Evolutionary conservation across 2,888 invertebrate genomes (phyloP).

Genomic region (Tinea trinotella): DNA sequence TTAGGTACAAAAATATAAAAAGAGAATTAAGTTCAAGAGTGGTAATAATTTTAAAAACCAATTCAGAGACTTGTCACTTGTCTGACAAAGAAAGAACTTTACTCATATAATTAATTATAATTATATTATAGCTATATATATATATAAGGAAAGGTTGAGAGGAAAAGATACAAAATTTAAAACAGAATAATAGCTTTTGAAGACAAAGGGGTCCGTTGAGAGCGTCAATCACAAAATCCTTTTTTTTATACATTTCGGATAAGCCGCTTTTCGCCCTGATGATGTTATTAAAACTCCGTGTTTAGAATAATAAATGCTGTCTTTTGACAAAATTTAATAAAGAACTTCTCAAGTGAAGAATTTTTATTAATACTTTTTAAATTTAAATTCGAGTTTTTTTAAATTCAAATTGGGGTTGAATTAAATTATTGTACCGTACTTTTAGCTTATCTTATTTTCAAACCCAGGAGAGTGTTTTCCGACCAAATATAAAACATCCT

Average conservation of each 20-base stretch:
- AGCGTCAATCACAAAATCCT: not conserved
- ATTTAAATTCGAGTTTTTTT: too few species aligned
- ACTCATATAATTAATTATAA: too few species aligned
- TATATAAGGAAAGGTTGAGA: not conserved
- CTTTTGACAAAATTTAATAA: not conserved
- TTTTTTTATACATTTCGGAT: not conserved
- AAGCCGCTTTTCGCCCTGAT: not conserved
- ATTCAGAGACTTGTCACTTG: too few species aligned
- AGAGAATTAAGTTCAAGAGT: too few species aligned
- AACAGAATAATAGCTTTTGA: not conserved
- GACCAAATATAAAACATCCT: too few species aligned
- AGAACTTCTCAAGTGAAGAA: not conserved
- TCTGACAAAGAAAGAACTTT: too few species aligned
- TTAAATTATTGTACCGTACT: too few species aligned
- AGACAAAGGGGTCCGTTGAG: not conserved
- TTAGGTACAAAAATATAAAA: too few species aligned
- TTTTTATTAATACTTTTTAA: not conserved
- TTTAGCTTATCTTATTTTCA: too few species aligned
- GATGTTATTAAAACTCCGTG: not conserved
- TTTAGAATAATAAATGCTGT: not conserved
- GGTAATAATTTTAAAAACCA: too few species aligned
- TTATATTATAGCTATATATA: not conserved
- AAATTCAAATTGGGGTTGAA: too few species aligned
- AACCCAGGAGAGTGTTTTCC: too few species aligned
- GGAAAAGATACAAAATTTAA: not conserved